These are phyloP conservation scores for Lagopus leucura DNA, from an alignment of 2,113 vertebrate genomes.

Conservation along the genomic window DNA sequence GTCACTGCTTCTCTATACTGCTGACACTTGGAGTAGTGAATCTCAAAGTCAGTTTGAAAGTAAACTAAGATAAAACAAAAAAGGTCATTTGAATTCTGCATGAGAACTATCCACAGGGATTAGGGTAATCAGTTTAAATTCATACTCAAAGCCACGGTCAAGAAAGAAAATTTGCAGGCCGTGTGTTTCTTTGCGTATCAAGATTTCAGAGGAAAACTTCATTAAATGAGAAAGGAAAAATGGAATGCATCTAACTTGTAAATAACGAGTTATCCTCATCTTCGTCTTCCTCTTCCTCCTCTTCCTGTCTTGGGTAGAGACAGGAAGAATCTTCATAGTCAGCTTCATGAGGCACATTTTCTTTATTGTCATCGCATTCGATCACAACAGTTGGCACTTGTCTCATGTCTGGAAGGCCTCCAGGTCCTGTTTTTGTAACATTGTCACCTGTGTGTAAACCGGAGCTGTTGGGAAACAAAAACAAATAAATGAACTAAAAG, in stretches of 20 bases:
- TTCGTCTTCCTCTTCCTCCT: conserved; percentile 90
- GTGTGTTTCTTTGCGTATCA: background rate
- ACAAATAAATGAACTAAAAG: conserved; percentile 2
- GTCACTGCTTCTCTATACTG: background rate
- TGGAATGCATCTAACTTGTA: conserved; percentile 80
- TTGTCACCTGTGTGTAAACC: conserved; percentile 84
- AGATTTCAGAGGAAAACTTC: background rate
- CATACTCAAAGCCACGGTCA: background rate
- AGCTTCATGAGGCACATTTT: conserved; percentile 94
- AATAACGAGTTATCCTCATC: conserved; percentile 90
- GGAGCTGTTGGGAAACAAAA: conserved; percentile 81
- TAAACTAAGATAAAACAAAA: background rate
- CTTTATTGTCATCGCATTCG: conserved; percentile 97
- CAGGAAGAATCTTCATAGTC: conserved; percentile 95
- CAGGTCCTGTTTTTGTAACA: conserved; percentile 81
- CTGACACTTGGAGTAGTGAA: background rate
- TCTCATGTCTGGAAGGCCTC: conserved; percentile 88
- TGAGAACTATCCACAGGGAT: background rate
- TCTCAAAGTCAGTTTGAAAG: background rate
- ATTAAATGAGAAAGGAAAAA: background rate
- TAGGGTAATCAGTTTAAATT: background rate
- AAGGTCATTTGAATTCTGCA: background rate
- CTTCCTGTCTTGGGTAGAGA: conserved; percentile 91
- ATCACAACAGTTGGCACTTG: conserved; percentile 94
- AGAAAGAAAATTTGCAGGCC: background rate